Evolutionary conservation across 2,888 invertebrate species (phyloP).

Genomic region (Drosophila hawaiiensis): DNA sequence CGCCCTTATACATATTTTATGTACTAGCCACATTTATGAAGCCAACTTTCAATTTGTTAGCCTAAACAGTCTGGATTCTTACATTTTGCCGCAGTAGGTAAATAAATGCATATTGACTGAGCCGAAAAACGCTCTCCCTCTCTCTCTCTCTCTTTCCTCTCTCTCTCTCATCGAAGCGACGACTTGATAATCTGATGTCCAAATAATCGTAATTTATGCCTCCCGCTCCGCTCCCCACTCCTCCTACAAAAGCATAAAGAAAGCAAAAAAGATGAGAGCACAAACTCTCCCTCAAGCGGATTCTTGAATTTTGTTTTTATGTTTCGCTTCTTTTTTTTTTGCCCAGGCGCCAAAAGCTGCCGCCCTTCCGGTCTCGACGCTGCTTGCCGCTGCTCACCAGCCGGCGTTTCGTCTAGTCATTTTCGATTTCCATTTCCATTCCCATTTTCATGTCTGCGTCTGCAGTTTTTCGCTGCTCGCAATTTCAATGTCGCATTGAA

Average conservation of each 20-base stretch:
- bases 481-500: conserved; percentile 84
- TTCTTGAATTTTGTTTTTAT: neutral
- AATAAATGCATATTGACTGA: conserved; percentile 41
- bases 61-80: neutral
- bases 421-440: conserved; percentile 13
- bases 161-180: conserved; percentile 41
- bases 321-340: neutral
- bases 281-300: conserved; percentile 5
- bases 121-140: conserved; percentile 1
- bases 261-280: conserved; percentile 29
- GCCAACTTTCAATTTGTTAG: conserved; percentile 22
- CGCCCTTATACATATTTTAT: conserved; percentile 61
- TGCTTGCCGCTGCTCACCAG: neutral
- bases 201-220: conserved; percentile 78
- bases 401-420: conserved; percentile 66
- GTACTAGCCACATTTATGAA: conserved; percentile 41
- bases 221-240: conserved; percentile 38
- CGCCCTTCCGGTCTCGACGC: conserved; percentile 69
- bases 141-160: neutral
- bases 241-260: neutral
- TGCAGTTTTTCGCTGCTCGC: conserved; percentile 69
- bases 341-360: conserved; percentile 60
- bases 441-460: conserved; percentile 42
- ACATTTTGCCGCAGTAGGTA: conserved; percentile 18
- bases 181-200: conserved; percentile 67